Base-by-base conservation (phyloP, 2,888 invertebrate genomes). In the Melinaea marsaeus region DNA sequence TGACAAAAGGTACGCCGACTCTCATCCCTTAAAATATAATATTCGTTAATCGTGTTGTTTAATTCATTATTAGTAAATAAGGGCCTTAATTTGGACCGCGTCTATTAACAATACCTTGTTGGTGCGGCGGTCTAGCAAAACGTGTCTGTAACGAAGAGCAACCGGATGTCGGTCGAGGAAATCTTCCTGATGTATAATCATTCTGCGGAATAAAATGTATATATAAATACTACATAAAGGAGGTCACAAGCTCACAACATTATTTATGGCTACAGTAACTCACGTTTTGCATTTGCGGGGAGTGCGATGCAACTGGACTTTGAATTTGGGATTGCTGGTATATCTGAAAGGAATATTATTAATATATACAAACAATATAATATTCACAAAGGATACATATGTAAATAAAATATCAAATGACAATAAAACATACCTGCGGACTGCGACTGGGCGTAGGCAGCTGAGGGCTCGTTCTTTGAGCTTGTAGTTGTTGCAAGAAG, bases 261-360 rank as follows among this genome's bases (percentile, higher is more conserved):
- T 9, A 42, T 9, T 37, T 48, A 22, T 48, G 22, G 13, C 1
- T 32, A 51, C n/a, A 3, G 11, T 55, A 33, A 78, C 86, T 83
- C 80, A 90, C 87, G 71, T 83, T 85, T 78, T 91, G 91, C 66
- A 91, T 72, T 68, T 91, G 91, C 2, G 91, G 91, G 2, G 91
- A 91, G 71, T 90, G 90, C 3, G 91, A 88, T 4, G 90, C 76
- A 4, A 86, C 90, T 3, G 91, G 91, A 71, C 91, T 91, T 73
- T 87, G 90, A 55, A 91, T 90, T 79, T 90, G 90, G 63, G 88
- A 86, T 72, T 91, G 91, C 70, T 90, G 90, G 71, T 90, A 90
- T 63, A 90, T 90, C 90, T 90, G 78, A 13, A 75, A 83, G 60
- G 37, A 58, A 62, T 61, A 54, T 45, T n/a, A 22, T 42, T 47